Conservation (phyloP, 1,140 invertebrate species). For the Antheraea mylitta region DNA sequence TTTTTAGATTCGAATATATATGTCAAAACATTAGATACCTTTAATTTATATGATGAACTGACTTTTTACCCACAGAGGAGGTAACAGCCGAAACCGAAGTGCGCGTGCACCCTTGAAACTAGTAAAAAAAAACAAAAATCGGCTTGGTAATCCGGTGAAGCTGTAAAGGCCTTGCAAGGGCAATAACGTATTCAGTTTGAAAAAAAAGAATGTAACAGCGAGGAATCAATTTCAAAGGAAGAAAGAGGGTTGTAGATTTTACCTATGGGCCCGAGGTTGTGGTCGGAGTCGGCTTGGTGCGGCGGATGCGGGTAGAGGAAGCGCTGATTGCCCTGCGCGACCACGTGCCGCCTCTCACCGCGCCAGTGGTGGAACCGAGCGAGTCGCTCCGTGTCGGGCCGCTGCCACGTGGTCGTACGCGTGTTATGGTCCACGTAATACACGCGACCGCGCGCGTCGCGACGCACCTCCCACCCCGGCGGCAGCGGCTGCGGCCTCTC, state of each 20-base stretch:
- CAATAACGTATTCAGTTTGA: too few species aligned
- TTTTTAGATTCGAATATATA: too few species aligned
- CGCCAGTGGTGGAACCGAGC: slow-evolving; percentile 95
- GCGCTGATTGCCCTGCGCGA: slow-evolving; percentile 96
- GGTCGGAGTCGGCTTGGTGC: slow-evolving; percentile 67
- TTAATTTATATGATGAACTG: too few species aligned
- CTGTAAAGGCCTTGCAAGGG: too few species aligned
- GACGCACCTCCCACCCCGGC: slow-evolving; percentile 96
- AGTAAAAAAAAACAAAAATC: too few species aligned
- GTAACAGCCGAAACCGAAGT: too few species aligned
- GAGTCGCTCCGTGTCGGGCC: slow-evolving; percentile 95
- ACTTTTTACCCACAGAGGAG: too few species aligned
- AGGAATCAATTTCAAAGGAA: too few species aligned
- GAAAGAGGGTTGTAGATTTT: background rate
- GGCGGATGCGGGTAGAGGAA: slow-evolving; percentile 89
- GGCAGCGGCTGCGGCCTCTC: slow-evolving; percentile 96
- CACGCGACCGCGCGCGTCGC: slow-evolving; percentile 95
- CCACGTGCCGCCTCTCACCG: slow-evolving; percentile 93
- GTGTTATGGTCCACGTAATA: slow-evolving; percentile 99
- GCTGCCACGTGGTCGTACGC: slow-evolving; percentile 98
- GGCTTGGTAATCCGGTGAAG: too few species aligned
- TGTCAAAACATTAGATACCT: too few species aligned
- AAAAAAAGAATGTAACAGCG: too few species aligned
- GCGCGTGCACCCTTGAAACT: too few species aligned
- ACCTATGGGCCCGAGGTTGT: slow-evolving; percentile 40